A percentile compares a stretch with the other conserved stretches of the same genome.
Conservation (phyloP, 2,888 invertebrate genomes). For the Brachypterus glaber region DNA sequence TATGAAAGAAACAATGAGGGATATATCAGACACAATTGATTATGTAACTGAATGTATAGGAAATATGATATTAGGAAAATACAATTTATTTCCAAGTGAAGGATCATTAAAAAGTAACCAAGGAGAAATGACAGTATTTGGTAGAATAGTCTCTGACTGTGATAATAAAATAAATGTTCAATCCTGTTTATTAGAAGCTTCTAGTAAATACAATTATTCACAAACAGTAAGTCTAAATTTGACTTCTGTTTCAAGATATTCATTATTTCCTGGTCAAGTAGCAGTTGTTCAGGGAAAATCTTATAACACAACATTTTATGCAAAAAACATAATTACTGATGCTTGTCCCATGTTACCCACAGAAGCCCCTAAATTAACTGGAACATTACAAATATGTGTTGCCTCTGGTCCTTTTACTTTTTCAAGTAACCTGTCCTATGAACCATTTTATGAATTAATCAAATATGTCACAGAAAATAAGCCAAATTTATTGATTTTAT, state of each 20-base stretch:
- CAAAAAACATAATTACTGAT: constrained; percentile 54
- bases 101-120: constrained; percentile 17
- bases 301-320: constrained; percentile 55
- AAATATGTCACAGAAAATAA: constrained; percentile 52
- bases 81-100: constrained; percentile 28
- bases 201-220: constrained; percentile 45
- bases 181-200: constrained; percentile 61
- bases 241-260: constrained; percentile 47
- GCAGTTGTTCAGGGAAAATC: constrained; percentile 64
- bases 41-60: constrained; percentile 36
- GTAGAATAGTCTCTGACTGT: constrained; percentile 67
- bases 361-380: constrained; percentile 40
- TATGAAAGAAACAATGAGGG: constrained; percentile 46
- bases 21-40: constrained; percentile 39
- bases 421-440: constrained; percentile 64
- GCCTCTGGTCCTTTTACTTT: constrained; percentile 80
- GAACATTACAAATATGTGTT: constrained; percentile 54
- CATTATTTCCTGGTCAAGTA: constrained; percentile 71
- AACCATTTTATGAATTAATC: constrained; percentile 72
- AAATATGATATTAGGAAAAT: constrained; percentile 29
- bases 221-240: constrained; percentile 40
- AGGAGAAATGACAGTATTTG: constrained; percentile 41
- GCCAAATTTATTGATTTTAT: constrained; percentile 72
- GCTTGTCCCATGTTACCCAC: constrained; percentile 40
- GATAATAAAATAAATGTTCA: constrained; percentile 61